A percentile compares a stretch with the other conserved stretches of the same genome.
Conservation (phyloP, 2,888 invertebrate genomes). For the Leucania comma region DNA sequence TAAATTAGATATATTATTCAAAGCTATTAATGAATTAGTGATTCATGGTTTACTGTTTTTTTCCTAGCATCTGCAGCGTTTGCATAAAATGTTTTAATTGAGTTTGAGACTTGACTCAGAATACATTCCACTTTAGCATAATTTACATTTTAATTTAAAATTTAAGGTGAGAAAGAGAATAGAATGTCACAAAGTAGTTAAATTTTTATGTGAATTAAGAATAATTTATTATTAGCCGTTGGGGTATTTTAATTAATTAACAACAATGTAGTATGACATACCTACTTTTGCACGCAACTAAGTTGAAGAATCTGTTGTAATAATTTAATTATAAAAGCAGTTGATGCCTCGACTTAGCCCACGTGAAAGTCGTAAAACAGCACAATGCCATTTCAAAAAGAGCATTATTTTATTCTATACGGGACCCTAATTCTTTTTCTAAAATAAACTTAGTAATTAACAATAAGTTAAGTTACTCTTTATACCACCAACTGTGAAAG, state of each 20-base stretch:
- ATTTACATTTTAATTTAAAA: conserved; percentile 7
- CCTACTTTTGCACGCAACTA: conserved; percentile 2
- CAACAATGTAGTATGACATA: conserved; percentile 15
- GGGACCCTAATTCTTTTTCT: too few species aligned
- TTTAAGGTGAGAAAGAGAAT: conserved; percentile 10
- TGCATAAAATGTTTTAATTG: neutral
- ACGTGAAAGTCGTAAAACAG: too few species aligned
- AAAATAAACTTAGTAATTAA: too few species aligned
- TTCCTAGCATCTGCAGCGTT: neutral
- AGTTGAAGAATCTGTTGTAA: neutral
- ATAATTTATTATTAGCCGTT: conserved; percentile 9
- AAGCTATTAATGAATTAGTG: neutral
- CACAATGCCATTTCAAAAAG: too few species aligned
- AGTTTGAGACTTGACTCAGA: neutral
- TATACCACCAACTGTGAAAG: too few species aligned
- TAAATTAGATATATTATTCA: conserved; percentile 40
- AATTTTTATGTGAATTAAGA: conserved; percentile 1
- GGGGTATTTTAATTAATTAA: conserved; percentile 35
- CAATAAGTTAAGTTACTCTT: too few species aligned
- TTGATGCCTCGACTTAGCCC: too few species aligned
- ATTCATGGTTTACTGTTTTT: neutral
- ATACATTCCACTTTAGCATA: neutral
- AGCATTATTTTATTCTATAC: too few species aligned
- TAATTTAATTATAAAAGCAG: neutral
- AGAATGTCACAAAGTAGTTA: conserved; percentile 24